These are phyloP conservation scores for Julus scandinavius DNA, from an alignment of 2,888 invertebrate species.

Conservation along the genomic window DNA sequence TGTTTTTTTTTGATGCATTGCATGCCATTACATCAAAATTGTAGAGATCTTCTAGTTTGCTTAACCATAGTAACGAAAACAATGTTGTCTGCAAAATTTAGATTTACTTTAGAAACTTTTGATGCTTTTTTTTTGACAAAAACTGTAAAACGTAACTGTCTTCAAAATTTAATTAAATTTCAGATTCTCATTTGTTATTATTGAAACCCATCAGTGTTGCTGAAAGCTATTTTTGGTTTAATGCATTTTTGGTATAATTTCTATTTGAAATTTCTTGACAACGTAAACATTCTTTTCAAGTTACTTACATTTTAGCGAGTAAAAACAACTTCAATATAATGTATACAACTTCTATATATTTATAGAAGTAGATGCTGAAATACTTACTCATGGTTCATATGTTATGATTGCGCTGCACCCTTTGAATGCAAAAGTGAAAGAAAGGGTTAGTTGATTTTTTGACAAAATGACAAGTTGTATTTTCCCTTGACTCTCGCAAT, in stretches of 20 bases:
- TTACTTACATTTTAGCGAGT: not conserved
- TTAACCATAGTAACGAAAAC: too few relatives aligned
- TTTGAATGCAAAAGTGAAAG: not conserved
- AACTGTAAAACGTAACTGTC: not conserved
- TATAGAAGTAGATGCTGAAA: not conserved
- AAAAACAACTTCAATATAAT: not conserved
- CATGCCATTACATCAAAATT: too few relatives aligned
- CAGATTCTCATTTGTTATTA: not conserved
- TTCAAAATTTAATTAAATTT: not conserved
- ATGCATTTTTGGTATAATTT: not conserved
- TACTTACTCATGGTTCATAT: not conserved
- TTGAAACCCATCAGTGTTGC: not conserved
- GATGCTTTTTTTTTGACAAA: too few relatives aligned
- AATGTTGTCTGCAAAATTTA: too few relatives aligned
- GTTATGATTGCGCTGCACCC: slow-evolving; percentile 1
- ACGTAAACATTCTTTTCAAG: not conserved
- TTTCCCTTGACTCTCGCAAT: not conserved
- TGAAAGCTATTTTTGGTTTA: not conserved
- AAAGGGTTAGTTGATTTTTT: slow-evolving; percentile 45
- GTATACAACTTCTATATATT: too few relatives aligned
- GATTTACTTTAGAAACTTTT: too few relatives aligned
- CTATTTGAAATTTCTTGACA: not conserved
- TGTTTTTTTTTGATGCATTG: too few relatives aligned
- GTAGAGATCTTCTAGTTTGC: too few relatives aligned
- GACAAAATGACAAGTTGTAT: not conserved